phyloP scores from a whole-genome alignment of 2,888 invertebrate species.

The Epistrophella euchroma region DNA sequence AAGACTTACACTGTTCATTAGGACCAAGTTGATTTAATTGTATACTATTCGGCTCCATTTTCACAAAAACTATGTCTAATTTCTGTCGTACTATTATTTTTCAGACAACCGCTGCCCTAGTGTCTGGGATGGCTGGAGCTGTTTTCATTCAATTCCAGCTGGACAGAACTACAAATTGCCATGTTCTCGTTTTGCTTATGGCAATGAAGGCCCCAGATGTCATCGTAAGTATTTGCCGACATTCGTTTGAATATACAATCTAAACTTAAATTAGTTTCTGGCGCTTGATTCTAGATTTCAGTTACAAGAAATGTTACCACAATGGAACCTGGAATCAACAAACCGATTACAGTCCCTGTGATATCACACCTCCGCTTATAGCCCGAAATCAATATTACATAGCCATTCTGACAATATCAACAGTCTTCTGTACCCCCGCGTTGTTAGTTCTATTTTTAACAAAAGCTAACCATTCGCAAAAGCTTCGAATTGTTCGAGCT shows the following conservation, averaged over 20 bases:
- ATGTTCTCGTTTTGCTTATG: slow-evolving; percentile 87
- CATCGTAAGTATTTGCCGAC: slow-evolving; percentile 84
- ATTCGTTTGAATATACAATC: background rate
- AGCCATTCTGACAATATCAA: slow-evolving; percentile 85
- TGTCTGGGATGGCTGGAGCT: slow-evolving; percentile 88
- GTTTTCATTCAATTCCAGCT: slow-evolving; percentile 85
- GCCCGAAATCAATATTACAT: slow-evolving; percentile 86
- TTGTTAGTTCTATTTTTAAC: slow-evolving; percentile 86
- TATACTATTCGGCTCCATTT: too few species aligned
- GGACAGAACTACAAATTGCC: slow-evolving; percentile 83
- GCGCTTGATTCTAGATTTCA: slow-evolving; percentile 84
- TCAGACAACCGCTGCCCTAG: slow-evolving; percentile 84
- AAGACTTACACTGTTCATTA: too few species aligned
- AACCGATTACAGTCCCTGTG: slow-evolving; percentile 86
- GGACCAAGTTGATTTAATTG: too few species aligned
- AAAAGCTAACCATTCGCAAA: slow-evolving; percentile 85
- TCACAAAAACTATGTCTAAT: too few species aligned
- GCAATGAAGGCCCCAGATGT: slow-evolving; percentile 85
- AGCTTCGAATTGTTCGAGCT: slow-evolving; percentile 86
- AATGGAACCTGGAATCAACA: slow-evolving; percentile 86
- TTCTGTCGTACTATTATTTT: background rate
- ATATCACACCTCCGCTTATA: slow-evolving; percentile 85
- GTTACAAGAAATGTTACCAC: slow-evolving; percentile 85
- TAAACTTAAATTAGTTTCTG: slow-evolving; percentile 20
- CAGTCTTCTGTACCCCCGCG: slow-evolving; percentile 85